These are phyloP conservation scores for Ochotona curzoniae DNA, from an alignment of 2,113 vertebrate species.

Conservation along the genomic window DNA sequence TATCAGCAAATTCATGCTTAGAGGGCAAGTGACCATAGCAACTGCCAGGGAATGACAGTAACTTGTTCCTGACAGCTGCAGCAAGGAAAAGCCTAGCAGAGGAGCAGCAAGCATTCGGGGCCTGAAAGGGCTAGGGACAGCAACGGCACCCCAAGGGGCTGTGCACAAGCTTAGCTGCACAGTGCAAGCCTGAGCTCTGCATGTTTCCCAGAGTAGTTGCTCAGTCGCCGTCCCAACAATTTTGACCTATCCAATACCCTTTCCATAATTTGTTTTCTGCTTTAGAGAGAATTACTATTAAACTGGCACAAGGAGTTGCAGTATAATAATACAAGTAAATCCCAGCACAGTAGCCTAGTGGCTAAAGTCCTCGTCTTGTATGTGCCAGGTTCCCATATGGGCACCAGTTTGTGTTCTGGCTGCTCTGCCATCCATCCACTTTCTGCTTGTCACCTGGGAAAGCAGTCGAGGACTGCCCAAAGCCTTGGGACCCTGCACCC, in stretches of 20 bases:
- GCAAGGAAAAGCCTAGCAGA: background rate
- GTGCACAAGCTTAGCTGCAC: background rate
- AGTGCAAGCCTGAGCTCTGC: background rate
- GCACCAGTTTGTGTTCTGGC: no score
- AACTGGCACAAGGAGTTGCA: background rate
- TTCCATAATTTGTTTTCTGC: constrained; percentile 32
- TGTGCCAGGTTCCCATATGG: no score
- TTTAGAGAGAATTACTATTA: constrained; percentile 9
- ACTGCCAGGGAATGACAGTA: background rate
- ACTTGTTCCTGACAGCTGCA: background rate
- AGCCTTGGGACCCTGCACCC: no score
- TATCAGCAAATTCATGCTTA: background rate
- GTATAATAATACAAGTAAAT: no score
- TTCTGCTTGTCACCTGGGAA: no score
- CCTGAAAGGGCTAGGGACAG: background rate
- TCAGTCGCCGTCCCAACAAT: background rate
- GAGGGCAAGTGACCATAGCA: constrained; percentile 8
- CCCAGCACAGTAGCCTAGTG: no score
- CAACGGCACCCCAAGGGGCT: background rate
- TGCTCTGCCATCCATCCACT: no score
- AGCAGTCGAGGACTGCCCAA: no score
- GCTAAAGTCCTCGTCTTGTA: no score
- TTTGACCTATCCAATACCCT: background rate
- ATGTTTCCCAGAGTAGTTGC: background rate
- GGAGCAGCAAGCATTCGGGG: background rate